phyloP scores from a whole-genome alignment of 2,888 invertebrate species.

The Lottia scabra region DNA sequence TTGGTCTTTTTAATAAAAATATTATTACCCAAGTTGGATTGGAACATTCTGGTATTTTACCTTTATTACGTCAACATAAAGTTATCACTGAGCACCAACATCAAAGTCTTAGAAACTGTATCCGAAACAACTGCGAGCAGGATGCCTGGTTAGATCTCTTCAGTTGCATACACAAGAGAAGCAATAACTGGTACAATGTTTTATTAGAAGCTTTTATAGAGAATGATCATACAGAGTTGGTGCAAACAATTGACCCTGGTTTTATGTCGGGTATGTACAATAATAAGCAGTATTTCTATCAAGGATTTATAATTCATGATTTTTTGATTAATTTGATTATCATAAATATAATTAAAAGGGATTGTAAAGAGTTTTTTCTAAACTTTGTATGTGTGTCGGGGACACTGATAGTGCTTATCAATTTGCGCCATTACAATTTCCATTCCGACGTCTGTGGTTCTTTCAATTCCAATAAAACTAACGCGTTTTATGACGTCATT shows the following conservation, averaged over 20 bases:
- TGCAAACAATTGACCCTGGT: neutral
- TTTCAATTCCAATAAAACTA: too few relatives aligned
- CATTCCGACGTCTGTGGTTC: too few relatives aligned
- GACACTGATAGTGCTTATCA: too few relatives aligned
- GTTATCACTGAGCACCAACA: neutral
- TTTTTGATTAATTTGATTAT: too few relatives aligned
- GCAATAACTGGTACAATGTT: neutral
- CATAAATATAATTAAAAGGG: too few relatives aligned
- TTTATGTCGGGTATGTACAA: neutral
- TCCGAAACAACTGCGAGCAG: neutral
- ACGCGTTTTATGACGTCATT: too few relatives aligned
- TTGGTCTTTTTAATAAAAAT: neutral
- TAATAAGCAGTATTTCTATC: neutral
- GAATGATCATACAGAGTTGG: neutral
- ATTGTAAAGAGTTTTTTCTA: too few relatives aligned
- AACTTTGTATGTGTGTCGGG: too few relatives aligned
- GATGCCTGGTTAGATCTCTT: neutral
- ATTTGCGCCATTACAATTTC: too few relatives aligned
- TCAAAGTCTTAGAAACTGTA: neutral
- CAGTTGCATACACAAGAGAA: neutral
- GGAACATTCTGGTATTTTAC: neutral
- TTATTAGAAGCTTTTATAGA: neutral
- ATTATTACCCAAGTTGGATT: neutral
- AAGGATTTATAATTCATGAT: neutral
- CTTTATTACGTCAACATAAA: neutral